Conservation (phyloP, 1,140 invertebrate species). For the Arion vulgaris region DNA sequence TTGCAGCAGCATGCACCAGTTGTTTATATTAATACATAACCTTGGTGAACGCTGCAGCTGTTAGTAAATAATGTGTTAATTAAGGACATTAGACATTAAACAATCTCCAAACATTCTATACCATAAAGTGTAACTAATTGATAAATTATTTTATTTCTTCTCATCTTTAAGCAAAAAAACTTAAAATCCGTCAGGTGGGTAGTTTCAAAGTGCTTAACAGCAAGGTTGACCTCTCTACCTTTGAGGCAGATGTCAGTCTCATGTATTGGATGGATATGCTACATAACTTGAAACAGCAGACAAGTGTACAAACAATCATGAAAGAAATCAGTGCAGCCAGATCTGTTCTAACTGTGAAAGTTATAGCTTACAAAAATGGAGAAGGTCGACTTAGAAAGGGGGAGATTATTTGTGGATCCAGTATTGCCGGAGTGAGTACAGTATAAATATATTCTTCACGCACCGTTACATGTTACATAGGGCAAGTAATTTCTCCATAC, state of each 20-base stretch:
- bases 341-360: conserved; percentile 66
- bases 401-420: conserved; percentile 70
- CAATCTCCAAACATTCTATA: too few relatives aligned
- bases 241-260: conserved; percentile 69
- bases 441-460: too few relatives aligned
- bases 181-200: conserved; percentile 64
- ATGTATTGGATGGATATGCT: conserved; percentile 64
- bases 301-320: conserved; percentile 63
- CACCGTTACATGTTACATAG: too few relatives aligned
- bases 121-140: too few relatives aligned
- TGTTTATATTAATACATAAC: too few relatives aligned
- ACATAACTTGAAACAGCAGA: conserved; percentile 60
- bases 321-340: conserved; percentile 67
- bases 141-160: conserved; percentile 18
- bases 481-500: too few relatives aligned
- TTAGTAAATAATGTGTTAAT: too few relatives aligned
- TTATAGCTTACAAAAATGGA: conserved; percentile 72
- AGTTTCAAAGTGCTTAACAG: conserved; percentile 70
- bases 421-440: conserved; percentile 67
- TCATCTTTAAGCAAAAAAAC: conserved; percentile 61
- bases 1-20: too few relatives aligned
- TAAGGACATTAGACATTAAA: too few relatives aligned
- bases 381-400: conserved; percentile 67
- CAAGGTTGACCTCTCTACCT: conserved; percentile 71
- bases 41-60: too few relatives aligned